Evolutionary conservation across 2,888 invertebrate species (phyloP).

Genomic region (Drosophila glabriapex): DNA sequence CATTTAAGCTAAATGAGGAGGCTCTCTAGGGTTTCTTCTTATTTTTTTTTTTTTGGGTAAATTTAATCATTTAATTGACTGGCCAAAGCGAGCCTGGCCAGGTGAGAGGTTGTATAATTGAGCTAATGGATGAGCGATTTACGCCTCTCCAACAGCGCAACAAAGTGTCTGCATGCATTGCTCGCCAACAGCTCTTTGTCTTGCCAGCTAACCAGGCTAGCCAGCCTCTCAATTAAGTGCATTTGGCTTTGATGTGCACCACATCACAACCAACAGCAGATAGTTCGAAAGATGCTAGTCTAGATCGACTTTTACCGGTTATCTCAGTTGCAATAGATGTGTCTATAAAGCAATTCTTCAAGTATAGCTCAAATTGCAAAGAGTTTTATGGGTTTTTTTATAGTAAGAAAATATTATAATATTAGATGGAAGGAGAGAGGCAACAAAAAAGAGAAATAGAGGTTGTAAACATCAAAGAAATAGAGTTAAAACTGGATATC

Average conservation of each 20-base stretch:
- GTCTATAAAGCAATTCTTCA: neutral
- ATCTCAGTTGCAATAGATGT: neutral
- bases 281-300: slow-evolving; percentile 17
- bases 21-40: neutral
- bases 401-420: neutral
- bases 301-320: slow-evolving; percentile 1
- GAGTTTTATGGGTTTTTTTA: neutral
- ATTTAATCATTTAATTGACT: slow-evolving; percentile 52
- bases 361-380: neutral
- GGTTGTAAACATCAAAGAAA: neutral
- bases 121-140: slow-evolving; percentile 64
- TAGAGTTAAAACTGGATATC: neutral
- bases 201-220: slow-evolving; percentile 5
- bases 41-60: slow-evolving; percentile 4
- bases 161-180: slow-evolving; percentile 1
- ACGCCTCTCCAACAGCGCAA: slow-evolving; percentile 21
- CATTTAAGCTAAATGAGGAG: slow-evolving; percentile 45
- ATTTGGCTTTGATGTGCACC: slow-evolving; percentile 57
- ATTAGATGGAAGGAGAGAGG: neutral
- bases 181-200: slow-evolving; percentile 37
- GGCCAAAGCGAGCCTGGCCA: slow-evolving; percentile 17
- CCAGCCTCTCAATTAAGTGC: slow-evolving; percentile 67
- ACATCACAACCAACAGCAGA: slow-evolving; percentile 5
- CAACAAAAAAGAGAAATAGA: neutral
- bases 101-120: slow-evolving; percentile 52